Conservation (phyloP, 2,797 vertebrate species). For the Percopsis omiscomaycus region DNA sequence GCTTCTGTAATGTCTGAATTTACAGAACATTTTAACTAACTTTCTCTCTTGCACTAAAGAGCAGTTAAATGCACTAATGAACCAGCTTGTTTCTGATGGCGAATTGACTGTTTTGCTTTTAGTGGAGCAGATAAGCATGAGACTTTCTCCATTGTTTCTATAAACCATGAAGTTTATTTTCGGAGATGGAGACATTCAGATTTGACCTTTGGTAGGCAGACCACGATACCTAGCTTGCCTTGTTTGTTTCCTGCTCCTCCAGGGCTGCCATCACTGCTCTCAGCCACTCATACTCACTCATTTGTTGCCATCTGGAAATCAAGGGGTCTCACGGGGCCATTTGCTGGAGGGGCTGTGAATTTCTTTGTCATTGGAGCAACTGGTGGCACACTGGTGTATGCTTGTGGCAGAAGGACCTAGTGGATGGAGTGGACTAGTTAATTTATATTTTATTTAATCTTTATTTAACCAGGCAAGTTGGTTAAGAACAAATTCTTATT, state of each 20-base stretch:
- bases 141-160: too few relatives aligned
- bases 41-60: neutral
- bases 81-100: neutral
- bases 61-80: neutral
- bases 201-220: slow-evolving; percentile 1
- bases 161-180: too few relatives aligned
- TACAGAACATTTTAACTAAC: neutral
- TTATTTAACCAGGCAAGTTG: too few relatives aligned
- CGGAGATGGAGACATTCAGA: too few relatives aligned
- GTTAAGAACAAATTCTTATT: too few relatives aligned
- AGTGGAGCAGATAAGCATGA: too few relatives aligned
- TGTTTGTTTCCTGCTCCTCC: slow-evolving; percentile 6
- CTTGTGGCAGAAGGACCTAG: slow-evolving; percentile 15
- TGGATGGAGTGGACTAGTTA: neutral
- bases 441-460: too few relatives aligned
- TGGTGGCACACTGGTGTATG: slow-evolving; percentile 16
- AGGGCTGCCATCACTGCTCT: slow-evolving; percentile 12
- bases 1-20: neutral
- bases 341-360: slow-evolving; percentile 7
- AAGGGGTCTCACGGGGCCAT: slow-evolving; percentile 6
- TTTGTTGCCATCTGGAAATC: slow-evolving; percentile 1
- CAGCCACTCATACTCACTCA: slow-evolving; percentile 9
- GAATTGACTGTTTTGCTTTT: neutral
- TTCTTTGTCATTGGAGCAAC: slow-evolving; percentile 13
- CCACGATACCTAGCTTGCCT: slow-evolving; percentile 10